phyloP scores from a whole-genome alignment of 1,140 invertebrate species.

The Metaphire vulgaris region DNA sequence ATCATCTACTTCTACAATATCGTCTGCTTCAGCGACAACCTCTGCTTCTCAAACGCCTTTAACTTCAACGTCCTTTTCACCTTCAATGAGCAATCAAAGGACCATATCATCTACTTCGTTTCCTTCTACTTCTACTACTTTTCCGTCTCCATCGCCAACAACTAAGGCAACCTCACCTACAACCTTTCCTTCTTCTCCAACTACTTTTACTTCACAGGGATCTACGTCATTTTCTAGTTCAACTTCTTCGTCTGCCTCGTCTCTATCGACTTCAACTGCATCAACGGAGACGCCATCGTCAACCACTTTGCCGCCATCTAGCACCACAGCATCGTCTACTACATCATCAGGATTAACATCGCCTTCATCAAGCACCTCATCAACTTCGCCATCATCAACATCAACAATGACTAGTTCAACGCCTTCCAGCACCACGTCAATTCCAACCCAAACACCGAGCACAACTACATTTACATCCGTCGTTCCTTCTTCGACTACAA shows the following conservation, averaged over 20 bases:
- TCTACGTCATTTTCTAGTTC: too few species aligned
- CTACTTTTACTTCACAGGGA: too few species aligned
- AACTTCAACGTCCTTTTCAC: too few species aligned
- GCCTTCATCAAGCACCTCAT: not conserved
- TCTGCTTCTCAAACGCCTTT: too few species aligned
- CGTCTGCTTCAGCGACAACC: too few species aligned
- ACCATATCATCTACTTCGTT: too few species aligned
- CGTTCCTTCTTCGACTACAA: not conserved
- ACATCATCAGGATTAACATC: not conserved
- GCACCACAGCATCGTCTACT: not conserved
- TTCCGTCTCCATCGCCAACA: not conserved
- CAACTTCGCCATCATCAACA: not conserved
- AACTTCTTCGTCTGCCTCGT: not conserved
- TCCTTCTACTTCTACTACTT: not conserved
- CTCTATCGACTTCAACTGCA: not conserved
- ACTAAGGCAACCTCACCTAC: not conserved
- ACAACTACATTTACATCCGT: not conserved
- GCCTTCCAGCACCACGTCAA: not conserved
- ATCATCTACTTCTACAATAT: too few species aligned
- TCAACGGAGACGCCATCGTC: not conserved
- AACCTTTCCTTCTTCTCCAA: not conserved
- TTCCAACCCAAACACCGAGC: not conserved
- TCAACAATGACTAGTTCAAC: not conserved
- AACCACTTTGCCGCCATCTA: not conserved
- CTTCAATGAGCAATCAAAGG: too few species aligned